phyloP scores from a whole-genome alignment of 2,888 invertebrate genomes.

The Macrosiphum euphorbiae region DNA sequence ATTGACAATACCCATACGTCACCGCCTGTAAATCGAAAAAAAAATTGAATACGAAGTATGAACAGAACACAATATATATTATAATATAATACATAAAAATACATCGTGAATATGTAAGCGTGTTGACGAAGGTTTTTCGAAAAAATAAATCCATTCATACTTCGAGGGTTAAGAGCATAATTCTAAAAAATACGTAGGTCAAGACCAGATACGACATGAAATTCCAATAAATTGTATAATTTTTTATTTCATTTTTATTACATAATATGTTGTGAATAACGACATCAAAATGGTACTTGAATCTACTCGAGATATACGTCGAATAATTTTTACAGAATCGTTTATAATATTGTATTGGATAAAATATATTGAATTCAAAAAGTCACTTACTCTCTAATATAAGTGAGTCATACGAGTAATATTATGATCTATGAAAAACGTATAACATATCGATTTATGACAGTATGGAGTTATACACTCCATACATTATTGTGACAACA shows the following conservation, averaged over 20 bases:
- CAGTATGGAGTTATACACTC: not conserved
- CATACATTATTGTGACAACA: not conserved
- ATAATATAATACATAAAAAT: not conserved
- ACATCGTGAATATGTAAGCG: not conserved
- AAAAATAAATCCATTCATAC: not conserved
- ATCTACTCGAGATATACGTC: not conserved
- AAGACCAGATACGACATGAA: not conserved
- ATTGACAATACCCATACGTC: slow-evolving; percentile 90
- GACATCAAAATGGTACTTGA: not conserved
- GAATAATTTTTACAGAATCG: not conserved
- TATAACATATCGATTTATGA: not conserved
- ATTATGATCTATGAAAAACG: not conserved
- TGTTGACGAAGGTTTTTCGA: not conserved
- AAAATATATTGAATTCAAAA: slow-evolving; percentile 16
- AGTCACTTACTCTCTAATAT: not conserved
- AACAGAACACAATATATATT: not conserved
- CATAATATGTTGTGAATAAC: not conserved
- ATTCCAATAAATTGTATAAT: slow-evolving; percentile 5
- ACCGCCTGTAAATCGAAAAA: slow-evolving; percentile 73
- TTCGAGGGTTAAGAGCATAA: not conserved
- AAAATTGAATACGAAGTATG: not conserved
- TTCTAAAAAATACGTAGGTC: not conserved
- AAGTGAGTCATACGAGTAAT: not conserved
- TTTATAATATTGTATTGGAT: slow-evolving; percentile 11
- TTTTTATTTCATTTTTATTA: not conserved